Conservation (phyloP, 1,140 invertebrate species). For the Drosophila funebris region DNA sequence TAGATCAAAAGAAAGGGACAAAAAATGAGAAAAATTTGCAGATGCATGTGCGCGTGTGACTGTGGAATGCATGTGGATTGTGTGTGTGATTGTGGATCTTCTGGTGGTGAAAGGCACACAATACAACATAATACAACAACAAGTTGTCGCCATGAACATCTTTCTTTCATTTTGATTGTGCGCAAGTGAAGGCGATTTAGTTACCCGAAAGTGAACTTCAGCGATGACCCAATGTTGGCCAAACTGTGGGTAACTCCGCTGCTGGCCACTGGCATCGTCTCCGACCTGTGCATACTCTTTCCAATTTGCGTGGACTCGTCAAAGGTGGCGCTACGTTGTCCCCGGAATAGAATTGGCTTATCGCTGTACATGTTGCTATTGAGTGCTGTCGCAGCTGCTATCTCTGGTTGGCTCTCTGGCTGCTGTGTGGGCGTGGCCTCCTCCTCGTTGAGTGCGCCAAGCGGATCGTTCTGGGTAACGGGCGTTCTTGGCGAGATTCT, state of each 20-base stretch:
- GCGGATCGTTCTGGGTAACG: conserved; percentile 95
- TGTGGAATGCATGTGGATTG: conserved; percentile 6
- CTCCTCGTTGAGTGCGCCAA: conserved; percentile 90
- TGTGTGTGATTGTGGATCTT: not conserved
- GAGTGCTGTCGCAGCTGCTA: conserved; percentile 22
- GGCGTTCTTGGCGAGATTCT: conserved; percentile 90
- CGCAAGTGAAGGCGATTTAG: conserved; percentile 52
- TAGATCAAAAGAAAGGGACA: not conserved
- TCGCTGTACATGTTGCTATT: conserved; percentile 81
- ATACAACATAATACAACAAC: conserved; percentile 10
- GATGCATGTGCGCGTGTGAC: not conserved
- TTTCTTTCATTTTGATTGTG: not conserved
- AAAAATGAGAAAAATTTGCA: not conserved
- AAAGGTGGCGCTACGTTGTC: conserved; percentile 86
- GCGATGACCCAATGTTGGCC: conserved; percentile 89
- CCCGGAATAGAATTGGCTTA: conserved; percentile 86
- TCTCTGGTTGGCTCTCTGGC: conserved; percentile 10
- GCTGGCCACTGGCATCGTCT: conserved; percentile 90
- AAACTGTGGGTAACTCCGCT: conserved; percentile 88
- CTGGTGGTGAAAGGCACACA: not conserved
- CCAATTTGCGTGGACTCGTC: conserved; percentile 85
- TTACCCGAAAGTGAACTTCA: conserved; percentile 94
- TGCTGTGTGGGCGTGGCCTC: conserved; percentile 51
- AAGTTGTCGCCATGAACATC: not conserved
- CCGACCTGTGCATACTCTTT: conserved; percentile 89